Conservation (phyloP, 2,797 vertebrate genomes). For the Coreius guichenoti region DNA sequence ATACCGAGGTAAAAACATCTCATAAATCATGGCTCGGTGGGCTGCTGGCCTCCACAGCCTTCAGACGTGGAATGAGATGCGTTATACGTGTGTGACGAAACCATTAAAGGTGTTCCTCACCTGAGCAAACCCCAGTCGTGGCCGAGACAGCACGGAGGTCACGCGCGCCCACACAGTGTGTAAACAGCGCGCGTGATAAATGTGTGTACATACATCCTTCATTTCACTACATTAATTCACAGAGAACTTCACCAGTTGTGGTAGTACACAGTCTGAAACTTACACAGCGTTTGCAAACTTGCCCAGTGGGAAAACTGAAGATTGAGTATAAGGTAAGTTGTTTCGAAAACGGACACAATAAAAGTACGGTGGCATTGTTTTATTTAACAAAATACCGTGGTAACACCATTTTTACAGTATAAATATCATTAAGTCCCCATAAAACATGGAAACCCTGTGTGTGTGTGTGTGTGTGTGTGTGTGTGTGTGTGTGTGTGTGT, state of each 20-base stretch:
- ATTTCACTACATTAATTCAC: slow-evolving; percentile 64
- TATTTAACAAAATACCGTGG: neutral
- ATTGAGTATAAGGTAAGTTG: neutral
- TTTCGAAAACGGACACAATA: neutral
- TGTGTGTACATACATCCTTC: slow-evolving; percentile 63
- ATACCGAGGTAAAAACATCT: slow-evolving; percentile 67
- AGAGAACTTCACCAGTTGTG: neutral
- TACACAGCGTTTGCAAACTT: neutral
- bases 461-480: neutral
- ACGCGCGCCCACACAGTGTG: slow-evolving; percentile 72
- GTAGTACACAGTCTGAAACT: neutral
- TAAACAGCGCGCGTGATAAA: slow-evolving; percentile 70
- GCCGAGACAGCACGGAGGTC: slow-evolving; percentile 75
- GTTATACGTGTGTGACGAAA: slow-evolving; percentile 81
- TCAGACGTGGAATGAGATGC: slow-evolving; percentile 83
- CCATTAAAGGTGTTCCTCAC: slow-evolving; percentile 85
- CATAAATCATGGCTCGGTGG: slow-evolving; percentile 80
- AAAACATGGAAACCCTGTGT: too few species aligned
- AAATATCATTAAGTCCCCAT: too few species aligned
- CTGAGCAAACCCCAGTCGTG: slow-evolving; percentile 64
- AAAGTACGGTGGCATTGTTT: neutral
- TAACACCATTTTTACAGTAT: neutral
- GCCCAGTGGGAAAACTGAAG: neutral
- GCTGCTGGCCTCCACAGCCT: slow-evolving; percentile 80
- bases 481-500: too few species aligned